Conservation (phyloP, 2,888 invertebrate genomes). For the Epirrita christyi region DNA sequence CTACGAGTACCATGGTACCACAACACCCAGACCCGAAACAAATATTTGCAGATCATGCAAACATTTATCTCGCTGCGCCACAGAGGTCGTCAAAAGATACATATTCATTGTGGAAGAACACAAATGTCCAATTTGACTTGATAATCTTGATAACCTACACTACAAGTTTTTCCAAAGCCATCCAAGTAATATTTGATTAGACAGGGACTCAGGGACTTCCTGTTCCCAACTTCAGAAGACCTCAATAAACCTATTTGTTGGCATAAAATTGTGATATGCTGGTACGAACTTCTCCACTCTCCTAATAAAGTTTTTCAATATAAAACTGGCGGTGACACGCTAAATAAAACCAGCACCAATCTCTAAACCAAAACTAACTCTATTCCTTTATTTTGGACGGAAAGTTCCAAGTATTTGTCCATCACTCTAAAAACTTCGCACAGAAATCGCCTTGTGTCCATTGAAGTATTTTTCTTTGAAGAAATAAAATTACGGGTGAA, state of each 20-base stretch:
- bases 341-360: constrained; percentile 46
- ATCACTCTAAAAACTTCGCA: constrained; percentile 44
- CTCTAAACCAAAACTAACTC: constrained; percentile 45
- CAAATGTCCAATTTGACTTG: not conserved
- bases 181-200: not conserved
- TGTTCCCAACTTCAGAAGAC: constrained; percentile 6
- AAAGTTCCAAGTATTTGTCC: constrained; percentile 50
- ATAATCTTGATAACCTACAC: constrained; percentile 10
- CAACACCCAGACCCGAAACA: no score
- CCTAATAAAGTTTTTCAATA: constrained; percentile 47
- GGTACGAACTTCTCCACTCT: constrained; percentile 16
- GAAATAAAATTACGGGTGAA: constrained; percentile 30
- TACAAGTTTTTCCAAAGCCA: constrained; percentile 12
- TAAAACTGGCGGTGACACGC: constrained; percentile 38
- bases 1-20: no score
- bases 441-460: constrained; percentile 41
- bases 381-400: constrained; percentile 48
- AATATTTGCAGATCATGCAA: no score
- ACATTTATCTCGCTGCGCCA: no score
- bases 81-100: no score
- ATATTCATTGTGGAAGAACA: not conserved
- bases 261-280: constrained; percentile 9
- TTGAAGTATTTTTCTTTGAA: constrained; percentile 39
- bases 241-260: constrained; percentile 4
- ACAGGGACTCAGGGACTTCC: not conserved